Base-by-base conservation (phyloP, 2,797 vertebrate genomes). In the Rhyacichthys aspro region DNA sequence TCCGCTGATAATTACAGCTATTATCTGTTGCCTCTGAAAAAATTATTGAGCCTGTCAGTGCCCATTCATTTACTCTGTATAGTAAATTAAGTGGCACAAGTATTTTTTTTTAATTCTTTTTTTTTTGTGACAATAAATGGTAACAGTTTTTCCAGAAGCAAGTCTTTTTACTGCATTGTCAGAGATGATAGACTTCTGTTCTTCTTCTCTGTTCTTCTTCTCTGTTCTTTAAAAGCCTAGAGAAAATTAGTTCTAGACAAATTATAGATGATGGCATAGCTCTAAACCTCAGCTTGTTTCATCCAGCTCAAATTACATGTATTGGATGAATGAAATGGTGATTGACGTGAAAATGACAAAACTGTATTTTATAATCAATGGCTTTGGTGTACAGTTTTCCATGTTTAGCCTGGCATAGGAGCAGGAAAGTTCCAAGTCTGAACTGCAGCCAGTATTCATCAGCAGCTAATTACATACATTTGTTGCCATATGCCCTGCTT, bases 1-100 rank as follows among this genome's bases (percentile, higher is more conserved):
- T 23, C 2, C 16, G 58, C 70, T 78, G 67, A 83, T 86, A 78
- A 86, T 85, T 84, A 74, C 67, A 78, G 74, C 39, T 62, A 70
- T 86, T 83, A 86, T 88, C 80, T 78, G 81, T 76, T 75, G 70
- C 70, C 49, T 70, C 59, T 67, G 74, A 79, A 83, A 52, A 82
- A 81, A 78, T 75, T 55, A 82, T 81, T 63, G 72, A 78, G 79
- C 83, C 76, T 84, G 84, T 85, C 86, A 83, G 76, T 70, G 69
- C 36, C 76, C 74, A 82, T 87, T 90, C 74, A 84, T 86, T 81
- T 78, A 43, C 67, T 68, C 68, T 63, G 58, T 64, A 63, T 82
- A 69, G 78, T 88, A 86, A 84, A 85, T 83, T 41, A 86, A 84
- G 79, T 56, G 70, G 76, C 42, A 16, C 63, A 0, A 54, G 58